Base-by-base conservation (phyloP, 2,797 vertebrate genomes). In the Chaunax sp. region DNA sequence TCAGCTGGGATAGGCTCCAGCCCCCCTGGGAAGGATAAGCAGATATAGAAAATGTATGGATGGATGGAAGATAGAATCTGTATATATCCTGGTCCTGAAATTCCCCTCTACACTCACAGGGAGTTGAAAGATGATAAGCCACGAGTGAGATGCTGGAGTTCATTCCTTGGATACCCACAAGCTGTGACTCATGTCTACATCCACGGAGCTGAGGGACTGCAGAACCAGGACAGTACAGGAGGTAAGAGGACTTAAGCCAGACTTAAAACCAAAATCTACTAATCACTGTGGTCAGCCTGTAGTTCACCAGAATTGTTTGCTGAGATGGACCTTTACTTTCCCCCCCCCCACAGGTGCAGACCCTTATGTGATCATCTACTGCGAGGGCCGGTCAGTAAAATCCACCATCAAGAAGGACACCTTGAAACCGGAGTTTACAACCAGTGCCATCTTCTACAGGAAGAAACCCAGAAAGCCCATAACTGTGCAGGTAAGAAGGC, bases 301-400 rank as follows among this genome's bases (percentile, higher is more conserved):
- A 30, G 2, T 49, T 2, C 6, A 43, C 8, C 1, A 12, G 7
- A 6, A 10, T 23, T 1, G 6, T 53, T 60, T 49, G 15, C 49
- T 64, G 15, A 69, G 0, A 26, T 14, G 0, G 10, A 28, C 68
- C 7, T 55, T 13, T 18, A 1, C 14, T 1, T 25, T 9, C 58
- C 52, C 35, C 10, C 14, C 3, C 45, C 18, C 22, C 89, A 8
- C 69, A 99, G 98, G 94, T 78, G 95, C 94, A 22, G 94, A 97
- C 84, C 95, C 95, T 0, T 99, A 98, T 0, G 86, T 97, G 83
- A 80, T 97, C n/a, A 94, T 98, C 68, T 94, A 87, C 86, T 97
- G 97, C 65, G 97, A 97, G 83, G 94, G 94, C 6, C 72, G 72
- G 0, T 94, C 82, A 0, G 50, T 95, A 2, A 82, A 45, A 40